A percentile compares a stretch with the other conserved stretches of the same genome.
phyloP scores from a whole-genome alignment of 2,113 vertebrate genomes.

The Hippocampus barbouri region DNA sequence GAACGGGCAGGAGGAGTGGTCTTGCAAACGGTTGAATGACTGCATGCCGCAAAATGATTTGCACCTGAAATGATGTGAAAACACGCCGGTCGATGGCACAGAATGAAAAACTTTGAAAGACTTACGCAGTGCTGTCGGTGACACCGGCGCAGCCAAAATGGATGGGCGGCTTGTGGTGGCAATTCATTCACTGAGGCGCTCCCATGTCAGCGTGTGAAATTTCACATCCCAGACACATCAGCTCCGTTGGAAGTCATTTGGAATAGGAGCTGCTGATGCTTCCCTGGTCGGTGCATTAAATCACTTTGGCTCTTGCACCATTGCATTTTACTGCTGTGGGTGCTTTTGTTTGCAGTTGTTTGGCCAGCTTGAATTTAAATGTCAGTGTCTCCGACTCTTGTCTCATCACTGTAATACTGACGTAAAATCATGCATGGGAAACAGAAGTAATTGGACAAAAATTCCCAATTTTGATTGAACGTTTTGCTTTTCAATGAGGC shows the following conservation, averaged over 20 bases:
- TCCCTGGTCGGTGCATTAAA: not conserved
- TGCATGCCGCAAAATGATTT: not conserved
- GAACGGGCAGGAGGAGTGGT: not conserved
- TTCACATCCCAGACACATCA: constrained; percentile 42
- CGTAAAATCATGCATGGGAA: no score
- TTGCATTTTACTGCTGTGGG: no score
- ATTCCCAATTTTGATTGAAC: no score
- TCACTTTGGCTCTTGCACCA: no score
- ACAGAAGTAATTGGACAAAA: no score
- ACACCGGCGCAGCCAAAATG: constrained; percentile 29
- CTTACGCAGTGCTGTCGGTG: not conserved
- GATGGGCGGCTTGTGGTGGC: constrained; percentile 19
- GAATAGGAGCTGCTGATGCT: constrained; percentile 41
- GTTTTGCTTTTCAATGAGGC: no score
- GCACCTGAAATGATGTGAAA: not conserved
- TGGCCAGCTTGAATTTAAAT: no score
- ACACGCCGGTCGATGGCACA: not conserved
- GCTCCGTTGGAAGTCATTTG: constrained; percentile 43
- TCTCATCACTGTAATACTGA: no score
- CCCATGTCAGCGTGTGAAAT: constrained; percentile 41
- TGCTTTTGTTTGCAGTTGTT: no score
- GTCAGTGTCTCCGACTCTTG: no score
- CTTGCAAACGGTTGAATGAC: not conserved
- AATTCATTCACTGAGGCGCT: constrained; percentile 26
- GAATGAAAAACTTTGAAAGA: not conserved